Percentiles rank a stretch among this genome's conserved stretches.
Evolutionary conservation across 2,113 vertebrate genomes (phyloP).

Genomic region (Triplophysa tibetana): DNA sequence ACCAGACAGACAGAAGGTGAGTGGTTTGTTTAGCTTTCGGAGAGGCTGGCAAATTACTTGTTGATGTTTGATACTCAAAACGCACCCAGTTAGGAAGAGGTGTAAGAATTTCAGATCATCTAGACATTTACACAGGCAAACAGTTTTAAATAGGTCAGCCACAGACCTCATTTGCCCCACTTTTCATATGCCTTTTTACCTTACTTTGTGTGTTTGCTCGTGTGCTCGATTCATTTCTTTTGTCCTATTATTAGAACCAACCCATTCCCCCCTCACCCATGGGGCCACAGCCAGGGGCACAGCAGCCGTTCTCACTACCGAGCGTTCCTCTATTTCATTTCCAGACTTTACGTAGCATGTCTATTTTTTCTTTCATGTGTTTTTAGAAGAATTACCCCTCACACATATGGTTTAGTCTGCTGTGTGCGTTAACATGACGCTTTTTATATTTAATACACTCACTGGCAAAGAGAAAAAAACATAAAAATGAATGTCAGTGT

Average conservation of each 20-base stretch:
- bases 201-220: slow-evolving; percentile 12
- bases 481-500: slow-evolving; percentile 11
- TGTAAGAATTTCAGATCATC: background rate
- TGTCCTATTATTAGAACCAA: slow-evolving; percentile 32
- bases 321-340: background rate
- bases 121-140: background rate
- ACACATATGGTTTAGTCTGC: background rate
- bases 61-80: background rate
- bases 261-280: background rate
- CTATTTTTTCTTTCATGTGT: slow-evolving; percentile 22
- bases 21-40: background rate
- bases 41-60: background rate
- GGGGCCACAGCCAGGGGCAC: slow-evolving; percentile 20
- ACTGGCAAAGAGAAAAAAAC: background rate
- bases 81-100: background rate
- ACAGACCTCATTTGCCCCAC: slow-evolving; percentile 10
- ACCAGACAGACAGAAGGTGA: slow-evolving; percentile 71
- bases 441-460: background rate
- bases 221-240: slow-evolving; percentile 13
- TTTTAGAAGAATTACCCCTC: background rate
- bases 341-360: slow-evolving; percentile 6
- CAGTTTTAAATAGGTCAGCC: slow-evolving; percentile 30
- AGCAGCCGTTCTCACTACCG: slow-evolving; percentile 2
- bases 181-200: slow-evolving; percentile 7
- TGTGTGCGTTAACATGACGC: background rate